Evolutionary conservation across 2,113 vertebrate genomes (phyloP).

Genomic region (Percina caprodes): DNA sequence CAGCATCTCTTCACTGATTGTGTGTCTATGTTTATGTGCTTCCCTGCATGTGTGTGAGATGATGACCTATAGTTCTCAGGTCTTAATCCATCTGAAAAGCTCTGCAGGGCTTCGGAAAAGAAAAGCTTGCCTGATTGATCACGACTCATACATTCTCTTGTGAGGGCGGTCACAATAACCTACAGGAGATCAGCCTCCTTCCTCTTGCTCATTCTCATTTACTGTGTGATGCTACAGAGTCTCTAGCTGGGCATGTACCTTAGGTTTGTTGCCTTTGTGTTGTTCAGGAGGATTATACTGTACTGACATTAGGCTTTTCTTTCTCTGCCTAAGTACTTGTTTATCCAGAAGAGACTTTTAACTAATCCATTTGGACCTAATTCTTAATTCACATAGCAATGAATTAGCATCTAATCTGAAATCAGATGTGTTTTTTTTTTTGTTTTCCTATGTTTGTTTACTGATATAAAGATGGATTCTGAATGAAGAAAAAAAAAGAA

Average conservation of each 20-base stretch:
- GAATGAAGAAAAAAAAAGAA: too few relatives aligned
- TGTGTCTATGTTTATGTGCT: background rate
- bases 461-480: background rate
- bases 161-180: slow-evolving; percentile 34
- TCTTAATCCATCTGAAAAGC: slow-evolving; percentile 36
- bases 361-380: background rate
- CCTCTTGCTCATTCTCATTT: slow-evolving; percentile 10
- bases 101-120: slow-evolving; percentile 32
- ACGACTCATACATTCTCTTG: background rate
- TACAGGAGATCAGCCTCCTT: background rate
- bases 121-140: slow-evolving; percentile 30
- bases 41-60: background rate
- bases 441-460: background rate
- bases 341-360: slow-evolving; percentile 21
- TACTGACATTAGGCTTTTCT: slow-evolving; percentile 8
- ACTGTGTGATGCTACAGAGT: background rate
- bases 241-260: slow-evolving; percentile 3
- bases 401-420: background rate
- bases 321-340: background rate
- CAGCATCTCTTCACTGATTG: background rate
- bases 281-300: slow-evolving; percentile 8
- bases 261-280: slow-evolving; percentile 1
- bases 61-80: slow-evolving; percentile 4
- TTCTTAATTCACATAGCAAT: slow-evolving; percentile 9
- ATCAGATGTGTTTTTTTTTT: background rate